Conservation (phyloP, 53 echinoderm and acorn worm species). For the Holothuria leucospilota region DNA sequence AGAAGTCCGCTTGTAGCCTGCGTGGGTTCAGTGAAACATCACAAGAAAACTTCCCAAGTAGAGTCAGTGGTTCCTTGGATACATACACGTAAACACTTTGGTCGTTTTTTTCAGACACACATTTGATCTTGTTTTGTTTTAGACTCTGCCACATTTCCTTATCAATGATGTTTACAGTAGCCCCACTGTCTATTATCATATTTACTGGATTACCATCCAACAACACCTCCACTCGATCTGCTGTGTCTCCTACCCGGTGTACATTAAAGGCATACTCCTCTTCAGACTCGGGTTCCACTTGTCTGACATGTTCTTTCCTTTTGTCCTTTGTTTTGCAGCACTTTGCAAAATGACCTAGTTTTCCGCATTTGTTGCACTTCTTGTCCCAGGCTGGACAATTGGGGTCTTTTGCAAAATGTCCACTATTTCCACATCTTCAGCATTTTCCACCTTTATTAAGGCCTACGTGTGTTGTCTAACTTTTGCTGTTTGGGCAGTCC, state of each 20-base stretch:
- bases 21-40: constrained; percentile 22
- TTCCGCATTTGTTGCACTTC: constrained; percentile 59
- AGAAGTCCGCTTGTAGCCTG: constrained; percentile 50
- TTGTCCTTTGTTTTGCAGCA: constrained; percentile 50
- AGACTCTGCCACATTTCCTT: constrained; percentile 40
- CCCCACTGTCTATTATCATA: constrained; percentile 69
- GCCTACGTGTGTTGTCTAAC: neutral
- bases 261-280: constrained; percentile 39
- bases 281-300: neutral
- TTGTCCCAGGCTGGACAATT: constrained; percentile 58
- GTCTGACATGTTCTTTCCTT: constrained; percentile 13
- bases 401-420: constrained; percentile 61
- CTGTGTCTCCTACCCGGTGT: neutral
- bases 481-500: neutral
- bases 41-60: constrained; percentile 60
- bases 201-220: constrained; percentile 37
- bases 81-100: constrained; percentile 63
- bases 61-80: constrained; percentile 49
- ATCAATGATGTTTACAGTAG: constrained; percentile 61
- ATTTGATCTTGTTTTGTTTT: constrained; percentile 54
- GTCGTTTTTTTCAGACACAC: constrained; percentile 47
- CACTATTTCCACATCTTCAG: constrained; percentile 51
- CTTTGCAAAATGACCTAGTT: constrained; percentile 41
- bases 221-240: constrained; percentile 24
- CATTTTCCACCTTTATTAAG: constrained; percentile 19